A percentile compares a stretch with the other conserved stretches of the same genome.
These are phyloP conservation scores for Steinernema scapterisci DNA, from an alignment of 2,888 invertebrate species.

Conservation along the genomic window DNA sequence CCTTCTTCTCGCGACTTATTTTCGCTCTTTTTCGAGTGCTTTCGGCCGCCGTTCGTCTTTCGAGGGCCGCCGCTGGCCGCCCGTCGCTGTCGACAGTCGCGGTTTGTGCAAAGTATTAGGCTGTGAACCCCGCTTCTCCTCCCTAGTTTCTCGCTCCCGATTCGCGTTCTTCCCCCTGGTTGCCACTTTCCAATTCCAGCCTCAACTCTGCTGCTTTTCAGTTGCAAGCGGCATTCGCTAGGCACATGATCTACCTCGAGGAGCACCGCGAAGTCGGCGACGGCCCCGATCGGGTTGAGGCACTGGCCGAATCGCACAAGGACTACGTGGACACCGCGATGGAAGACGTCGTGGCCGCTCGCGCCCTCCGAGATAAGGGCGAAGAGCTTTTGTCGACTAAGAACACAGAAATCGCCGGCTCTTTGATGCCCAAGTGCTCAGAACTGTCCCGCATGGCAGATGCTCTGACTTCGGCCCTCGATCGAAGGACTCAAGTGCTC, in stretches of 20 bases:
- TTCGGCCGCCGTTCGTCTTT: slow-evolving; percentile 11
- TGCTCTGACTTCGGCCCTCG: slow-evolving; percentile 77
- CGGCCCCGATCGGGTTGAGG: slow-evolving; percentile 67
- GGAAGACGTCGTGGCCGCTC: slow-evolving; percentile 72
- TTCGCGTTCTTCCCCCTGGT: too few species aligned
- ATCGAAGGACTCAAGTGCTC: slow-evolving; percentile 77
- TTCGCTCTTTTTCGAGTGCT: slow-evolving; percentile 22
- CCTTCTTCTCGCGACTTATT: slow-evolving; percentile 9
- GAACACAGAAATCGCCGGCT: slow-evolving; percentile 80
- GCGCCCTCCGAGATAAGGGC: slow-evolving; percentile 78
- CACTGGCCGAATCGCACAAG: slow-evolving; percentile 68
- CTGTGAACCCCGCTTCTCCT: background rate
- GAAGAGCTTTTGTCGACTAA: slow-evolving; percentile 80
- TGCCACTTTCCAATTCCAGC: background rate
- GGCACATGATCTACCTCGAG: slow-evolving; percentile 69
- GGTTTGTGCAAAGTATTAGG: slow-evolving; percentile 21
- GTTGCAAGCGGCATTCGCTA: slow-evolving; percentile 69
- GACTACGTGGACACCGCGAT: slow-evolving; percentile 68
- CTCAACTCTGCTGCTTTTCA: slow-evolving; percentile 48
- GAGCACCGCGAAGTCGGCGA: slow-evolving; percentile 69
- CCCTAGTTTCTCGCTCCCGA: background rate
- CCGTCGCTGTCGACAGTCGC: background rate
- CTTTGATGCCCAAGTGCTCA: slow-evolving; percentile 91
- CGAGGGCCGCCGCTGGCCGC: slow-evolving; percentile 1
- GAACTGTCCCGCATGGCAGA: slow-evolving; percentile 86